Evolutionary conservation across 92 coral and sea anemone species (phyloP), one percentile per base, ranked within the genome.

Genomic region (Plumapathes pennacea): DNA sequence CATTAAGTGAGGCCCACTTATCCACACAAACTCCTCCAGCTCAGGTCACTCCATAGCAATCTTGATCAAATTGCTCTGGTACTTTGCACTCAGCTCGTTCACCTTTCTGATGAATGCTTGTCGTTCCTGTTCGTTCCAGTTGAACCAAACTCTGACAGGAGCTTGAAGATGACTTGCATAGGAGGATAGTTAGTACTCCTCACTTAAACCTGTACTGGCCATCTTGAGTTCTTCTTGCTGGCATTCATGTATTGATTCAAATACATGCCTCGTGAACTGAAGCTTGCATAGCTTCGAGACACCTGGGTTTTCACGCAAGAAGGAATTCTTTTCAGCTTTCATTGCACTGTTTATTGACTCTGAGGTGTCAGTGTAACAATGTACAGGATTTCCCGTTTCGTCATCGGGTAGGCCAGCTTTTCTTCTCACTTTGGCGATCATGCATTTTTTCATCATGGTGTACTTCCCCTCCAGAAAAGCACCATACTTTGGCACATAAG

Each of bases 201-300:
- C 62, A 37, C 83, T 66, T 10, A 66, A 25, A 19, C 76, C 76
- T 30, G 68, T 65, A n/a, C 38, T 27, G 38, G 74, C 74, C 0
- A 51, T 46, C 21, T 64, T 48, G 5, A 64, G 38, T 64, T 74
- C 67, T 36, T 74, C 67, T 19, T 26, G 32, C 25, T 76, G 67
- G 13, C 50, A 57, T 2, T 30, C 31, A 33, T 76, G 61, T 12
- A 76, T 42, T 34, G 23, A 60, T 50, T 76, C 67, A 17, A 74
- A 74, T 2, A 74, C 74, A 47, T 74, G 42, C 8, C 53, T 54
- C 1, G 74, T 67, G 20, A 67, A 67, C 38, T 67, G 49, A 5
- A 67, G 27, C 25, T 67, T 53, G 29, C 28, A 25, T 5, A 55
- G 46, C 0, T 31, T 7, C 0, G 51, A 4, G 1, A 29, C 33